Conservation (phyloP, 2,888 invertebrate species). For the Eumerus sabulonum region DNA sequence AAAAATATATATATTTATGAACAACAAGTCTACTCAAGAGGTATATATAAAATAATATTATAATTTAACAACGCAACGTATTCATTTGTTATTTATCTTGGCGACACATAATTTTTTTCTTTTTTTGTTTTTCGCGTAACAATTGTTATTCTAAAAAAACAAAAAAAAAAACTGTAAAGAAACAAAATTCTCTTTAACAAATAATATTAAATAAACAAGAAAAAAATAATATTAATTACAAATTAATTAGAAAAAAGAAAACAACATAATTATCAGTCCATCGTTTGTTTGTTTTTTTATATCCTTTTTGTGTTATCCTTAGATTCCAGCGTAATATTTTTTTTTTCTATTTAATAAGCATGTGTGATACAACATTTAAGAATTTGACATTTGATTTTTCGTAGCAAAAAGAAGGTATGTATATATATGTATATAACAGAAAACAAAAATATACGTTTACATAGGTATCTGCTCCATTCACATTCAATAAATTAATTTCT, state of each 20-base stretch:
- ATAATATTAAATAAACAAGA: conserved; percentile 60
- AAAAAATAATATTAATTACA: conserved; percentile 61
- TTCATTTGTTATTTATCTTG: conserved; percentile 11
- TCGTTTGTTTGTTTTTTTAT: conserved; percentile 51
- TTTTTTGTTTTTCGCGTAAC: conserved; percentile 7
- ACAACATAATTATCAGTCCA: conserved; percentile 58
- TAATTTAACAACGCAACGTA: conserved; percentile 55
- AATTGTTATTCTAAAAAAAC: conserved; percentile 47
- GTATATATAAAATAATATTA: conserved; percentile 23
- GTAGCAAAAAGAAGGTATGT: conserved; percentile 31
- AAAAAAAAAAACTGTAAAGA: conserved; percentile 38
- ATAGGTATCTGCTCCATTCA: conserved; percentile 35
- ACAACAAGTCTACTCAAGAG: conserved; percentile 6
- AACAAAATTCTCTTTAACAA: conserved; percentile 46
- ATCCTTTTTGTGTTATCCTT: too few species aligned
- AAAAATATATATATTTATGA: conserved; percentile 23
- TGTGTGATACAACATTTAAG: conserved; percentile 47
- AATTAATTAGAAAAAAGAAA: conserved; percentile 50
- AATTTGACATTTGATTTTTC: conserved; percentile 42
- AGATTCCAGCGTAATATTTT: conserved; percentile 27
- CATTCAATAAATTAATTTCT: conserved; percentile 42
- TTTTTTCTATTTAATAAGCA: conserved; percentile 22
- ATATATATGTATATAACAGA: not conserved
- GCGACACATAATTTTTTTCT: conserved; percentile 4
- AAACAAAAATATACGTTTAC: conserved; percentile 46